A percentile compares a stretch with the other conserved stretches of the same genome.
Evolutionary conservation across 1,140 invertebrate genomes (phyloP).

Genomic region (Panagrolaimus sp.): DNA sequence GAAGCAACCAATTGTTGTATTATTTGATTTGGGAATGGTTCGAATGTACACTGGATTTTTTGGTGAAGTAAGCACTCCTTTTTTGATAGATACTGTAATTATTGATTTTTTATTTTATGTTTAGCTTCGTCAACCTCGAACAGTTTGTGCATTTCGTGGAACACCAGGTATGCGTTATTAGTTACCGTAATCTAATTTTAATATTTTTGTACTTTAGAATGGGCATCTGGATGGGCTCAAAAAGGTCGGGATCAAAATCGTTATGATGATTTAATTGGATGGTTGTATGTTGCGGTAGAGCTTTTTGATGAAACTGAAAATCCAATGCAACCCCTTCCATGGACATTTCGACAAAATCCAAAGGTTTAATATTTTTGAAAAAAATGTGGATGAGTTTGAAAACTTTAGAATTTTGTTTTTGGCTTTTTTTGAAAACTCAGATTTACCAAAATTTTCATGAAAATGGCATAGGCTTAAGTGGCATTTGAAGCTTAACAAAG

Average conservation of each 20-base stretch:
- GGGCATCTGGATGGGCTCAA: constrained; percentile 38
- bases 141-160: constrained; percentile 35
- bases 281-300: constrained; percentile 38
- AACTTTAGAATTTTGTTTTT: too few relatives aligned
- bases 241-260: constrained; percentile 44
- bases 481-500: too few relatives aligned
- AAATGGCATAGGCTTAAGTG: too few relatives aligned
- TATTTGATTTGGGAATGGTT: constrained; percentile 44
- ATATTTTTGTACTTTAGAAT: too few relatives aligned
- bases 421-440: too few relatives aligned
- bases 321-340: constrained; percentile 28
- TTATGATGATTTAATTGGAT: constrained; percentile 42
- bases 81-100: constrained; percentile 13
- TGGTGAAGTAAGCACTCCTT: constrained; percentile 20
- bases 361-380: constrained; percentile 16
- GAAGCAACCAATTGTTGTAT: constrained; percentile 29
- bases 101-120: constrained; percentile 19
- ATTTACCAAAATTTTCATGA: too few relatives aligned
- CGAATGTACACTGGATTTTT: constrained; percentile 29
- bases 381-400: too few relatives aligned
- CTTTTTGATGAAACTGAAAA: constrained; percentile 31
- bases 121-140: constrained; percentile 26
- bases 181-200: too few relatives aligned
- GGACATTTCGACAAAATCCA: constrained; percentile 27
- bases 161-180: too few relatives aligned